Conservation (phyloP, 2,888 invertebrate genomes). For the Argynnis bischoffii region DNA sequence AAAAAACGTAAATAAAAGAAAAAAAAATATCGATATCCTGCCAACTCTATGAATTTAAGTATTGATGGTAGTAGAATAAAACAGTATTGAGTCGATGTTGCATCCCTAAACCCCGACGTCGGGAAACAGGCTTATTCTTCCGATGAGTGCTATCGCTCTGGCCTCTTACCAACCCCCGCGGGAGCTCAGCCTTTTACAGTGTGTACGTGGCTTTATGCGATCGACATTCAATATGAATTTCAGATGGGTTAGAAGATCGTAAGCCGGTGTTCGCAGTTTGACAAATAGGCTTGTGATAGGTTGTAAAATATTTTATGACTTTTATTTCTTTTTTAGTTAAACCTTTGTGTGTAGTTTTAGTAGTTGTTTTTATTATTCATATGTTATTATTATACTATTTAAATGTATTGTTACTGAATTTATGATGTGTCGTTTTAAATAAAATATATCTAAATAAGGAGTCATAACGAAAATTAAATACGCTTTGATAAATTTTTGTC, state of each 20-base stretch:
- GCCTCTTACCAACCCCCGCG: constrained; percentile 68
- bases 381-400: neutral
- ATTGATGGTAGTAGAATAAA: constrained; percentile 80
- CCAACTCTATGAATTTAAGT: constrained; percentile 69
- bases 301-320: constrained; percentile 22
- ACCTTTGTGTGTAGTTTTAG: constrained; percentile 1
- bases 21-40: constrained; percentile 5
- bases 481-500: constrained; percentile 78
- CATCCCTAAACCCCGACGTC: constrained; percentile 76
- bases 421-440: neutral
- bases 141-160: constrained; percentile 77
- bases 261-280: constrained; percentile 63
- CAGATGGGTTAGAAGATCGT: constrained; percentile 73
- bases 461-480: constrained; percentile 81
- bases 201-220: constrained; percentile 73
- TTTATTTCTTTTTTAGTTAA: constrained; percentile 1
- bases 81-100: constrained; percentile 78
- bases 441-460: constrained; percentile 54
- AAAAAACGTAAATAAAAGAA: too few relatives aligned
- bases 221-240: constrained; percentile 79
- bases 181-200: constrained; percentile 77
- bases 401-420: neutral
- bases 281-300: constrained; percentile 58
- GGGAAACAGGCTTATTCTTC: constrained; percentile 81
- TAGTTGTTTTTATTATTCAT: neutral